Conservation (phyloP, 2,113 vertebrate genomes). For the Aldabrachelys gigantea region DNA sequence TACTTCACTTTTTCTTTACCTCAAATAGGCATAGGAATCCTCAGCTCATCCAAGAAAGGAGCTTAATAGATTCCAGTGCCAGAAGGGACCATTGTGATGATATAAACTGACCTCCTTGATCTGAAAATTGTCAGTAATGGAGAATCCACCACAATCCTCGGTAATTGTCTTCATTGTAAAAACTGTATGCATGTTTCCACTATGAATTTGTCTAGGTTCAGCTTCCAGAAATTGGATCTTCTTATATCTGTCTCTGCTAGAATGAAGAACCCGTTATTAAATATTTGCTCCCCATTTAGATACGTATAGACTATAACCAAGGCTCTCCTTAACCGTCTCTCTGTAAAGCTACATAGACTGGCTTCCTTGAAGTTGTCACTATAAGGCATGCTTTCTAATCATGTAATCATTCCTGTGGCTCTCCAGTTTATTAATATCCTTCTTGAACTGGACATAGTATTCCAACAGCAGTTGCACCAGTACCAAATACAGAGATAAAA, state of each 20-base stretch:
- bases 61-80: too few relatives aligned
- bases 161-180: background rate
- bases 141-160: background rate
- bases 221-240: background rate
- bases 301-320: background rate
- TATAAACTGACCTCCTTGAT: background rate
- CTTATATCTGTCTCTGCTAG: background rate
- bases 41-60: background rate
- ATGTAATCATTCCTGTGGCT: background rate
- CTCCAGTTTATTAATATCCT: background rate
- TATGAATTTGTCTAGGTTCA: background rate
- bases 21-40: background rate
- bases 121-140: background rate
- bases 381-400: background rate
- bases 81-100: background rate
- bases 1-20: background rate
- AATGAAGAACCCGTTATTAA: background rate
- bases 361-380: background rate
- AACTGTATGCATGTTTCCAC: background rate
- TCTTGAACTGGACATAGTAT: background rate
- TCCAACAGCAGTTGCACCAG: background rate
- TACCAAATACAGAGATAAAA: background rate
- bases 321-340: too few relatives aligned
- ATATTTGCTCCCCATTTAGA: background rate
- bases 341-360: too few relatives aligned